phyloP scores from a whole-genome alignment of 1,140 invertebrate genomes.

The Panagrolaimus sp. region DNA sequence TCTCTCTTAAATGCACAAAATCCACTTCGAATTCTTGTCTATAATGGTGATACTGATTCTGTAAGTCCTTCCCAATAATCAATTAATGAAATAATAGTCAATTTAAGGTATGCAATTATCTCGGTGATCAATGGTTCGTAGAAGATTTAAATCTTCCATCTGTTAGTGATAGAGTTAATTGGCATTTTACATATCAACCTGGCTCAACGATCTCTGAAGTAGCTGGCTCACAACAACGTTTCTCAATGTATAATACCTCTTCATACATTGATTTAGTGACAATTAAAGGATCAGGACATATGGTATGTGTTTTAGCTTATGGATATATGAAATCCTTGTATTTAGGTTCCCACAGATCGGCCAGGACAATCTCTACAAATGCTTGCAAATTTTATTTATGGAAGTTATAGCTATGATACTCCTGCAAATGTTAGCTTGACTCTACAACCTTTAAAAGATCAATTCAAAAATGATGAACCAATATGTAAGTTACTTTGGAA shows the following conservation, averaged over 20 bases:
- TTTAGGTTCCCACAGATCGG: slow-evolving; percentile 61
- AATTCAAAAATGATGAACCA: not conserved
- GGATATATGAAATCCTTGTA: slow-evolving; percentile 61
- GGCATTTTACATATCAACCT: not conserved
- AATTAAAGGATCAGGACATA: slow-evolving; percentile 18
- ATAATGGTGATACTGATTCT: slow-evolving; percentile 64
- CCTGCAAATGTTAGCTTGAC: not conserved
- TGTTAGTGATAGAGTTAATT: not conserved
- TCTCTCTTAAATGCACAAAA: not conserved
- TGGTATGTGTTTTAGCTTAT: not conserved
- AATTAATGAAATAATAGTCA: too few species aligned
- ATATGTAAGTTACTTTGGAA: not conserved
- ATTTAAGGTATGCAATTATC: slow-evolving; percentile 60
- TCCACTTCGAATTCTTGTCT: slow-evolving; percentile 58
- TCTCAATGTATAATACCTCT: not conserved
- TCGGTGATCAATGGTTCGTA: slow-evolving; percentile 63
- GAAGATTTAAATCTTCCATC: slow-evolving; percentile 34
- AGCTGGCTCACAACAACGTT: not conserved
- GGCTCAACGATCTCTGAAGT: not conserved
- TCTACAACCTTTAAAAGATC: not conserved
- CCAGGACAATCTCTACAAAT: slow-evolving; percentile 24
- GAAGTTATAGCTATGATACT: slow-evolving; percentile 13
- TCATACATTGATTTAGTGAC: slow-evolving; percentile 24
- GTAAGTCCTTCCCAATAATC: slow-evolving; percentile 19
- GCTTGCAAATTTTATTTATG: slow-evolving; percentile 17